Evolutionary conservation across 2,888 invertebrate species (phyloP).

Genomic region (Acronicta aceris): DNA sequence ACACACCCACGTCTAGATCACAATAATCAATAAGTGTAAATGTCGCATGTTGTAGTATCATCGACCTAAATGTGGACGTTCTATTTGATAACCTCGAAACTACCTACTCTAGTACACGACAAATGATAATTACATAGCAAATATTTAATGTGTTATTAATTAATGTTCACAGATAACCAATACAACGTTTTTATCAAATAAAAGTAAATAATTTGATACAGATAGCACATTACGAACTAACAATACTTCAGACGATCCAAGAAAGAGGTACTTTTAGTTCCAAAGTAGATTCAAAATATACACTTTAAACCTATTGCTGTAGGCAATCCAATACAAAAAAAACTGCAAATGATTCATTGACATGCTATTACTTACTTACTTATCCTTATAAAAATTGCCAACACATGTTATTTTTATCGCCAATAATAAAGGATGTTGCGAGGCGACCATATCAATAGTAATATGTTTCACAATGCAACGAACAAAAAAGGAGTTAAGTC

Average conservation of each 20-base stretch:
- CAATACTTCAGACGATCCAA: background rate
- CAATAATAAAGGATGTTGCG: conserved; percentile 71
- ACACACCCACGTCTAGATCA: conserved; percentile 58
- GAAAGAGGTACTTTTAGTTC: background rate
- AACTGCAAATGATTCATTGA: conserved; percentile 16
- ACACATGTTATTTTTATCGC: conserved; percentile 64
- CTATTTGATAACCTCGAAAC: conserved; percentile 52
- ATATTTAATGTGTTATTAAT: background rate
- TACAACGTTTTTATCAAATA: background rate
- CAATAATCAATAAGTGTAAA: conserved; percentile 58
- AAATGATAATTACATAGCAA: conserved; percentile 28
- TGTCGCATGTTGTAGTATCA: conserved; percentile 48
- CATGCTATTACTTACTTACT: conserved; percentile 20
- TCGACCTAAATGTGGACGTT: conserved; percentile 43
- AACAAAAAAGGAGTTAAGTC: conserved; percentile 27
- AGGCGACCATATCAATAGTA: conserved; percentile 59
- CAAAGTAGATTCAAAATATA: no score
- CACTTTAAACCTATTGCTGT: no score
- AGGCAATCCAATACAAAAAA: background rate
- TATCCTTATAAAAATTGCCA: conserved; percentile 45
- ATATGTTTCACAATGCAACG: conserved; percentile 63
- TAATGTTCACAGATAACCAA: background rate
- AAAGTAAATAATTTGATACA: no score
- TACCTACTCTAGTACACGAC: conserved; percentile 20
- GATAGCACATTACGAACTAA: background rate